Conservation (phyloP, 1,140 invertebrate species). For the Notospermus geniculatus region DNA sequence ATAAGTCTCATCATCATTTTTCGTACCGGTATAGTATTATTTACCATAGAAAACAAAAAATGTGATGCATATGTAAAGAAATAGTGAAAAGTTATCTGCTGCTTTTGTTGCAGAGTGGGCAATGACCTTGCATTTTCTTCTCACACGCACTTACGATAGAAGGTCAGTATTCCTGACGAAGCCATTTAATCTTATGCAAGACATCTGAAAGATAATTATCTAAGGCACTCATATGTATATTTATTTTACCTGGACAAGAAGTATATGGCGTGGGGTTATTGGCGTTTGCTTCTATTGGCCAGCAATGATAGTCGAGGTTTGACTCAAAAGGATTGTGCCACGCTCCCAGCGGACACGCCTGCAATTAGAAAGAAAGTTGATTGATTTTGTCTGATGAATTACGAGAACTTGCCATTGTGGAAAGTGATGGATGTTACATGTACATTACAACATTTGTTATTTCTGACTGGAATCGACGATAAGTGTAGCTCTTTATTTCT, state of each 20-base stretch:
- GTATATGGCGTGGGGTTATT: slow-evolving; percentile 24
- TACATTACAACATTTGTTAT: too few species aligned
- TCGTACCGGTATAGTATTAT: too few species aligned
- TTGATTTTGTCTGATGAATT: too few species aligned
- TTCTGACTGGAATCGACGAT: too few species aligned
- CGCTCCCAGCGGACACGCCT: neutral
- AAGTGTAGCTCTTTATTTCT: too few species aligned
- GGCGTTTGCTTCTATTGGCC: slow-evolving; percentile 31
- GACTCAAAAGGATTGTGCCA: slow-evolving; percentile 5
- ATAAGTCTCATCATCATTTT: too few species aligned
- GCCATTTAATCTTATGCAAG: neutral
- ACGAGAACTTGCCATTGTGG: too few species aligned
- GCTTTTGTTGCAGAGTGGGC: neutral
- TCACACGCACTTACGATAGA: too few species aligned
- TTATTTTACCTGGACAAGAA: slow-evolving; percentile 33
- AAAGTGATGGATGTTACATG: too few species aligned
- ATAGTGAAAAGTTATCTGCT: neutral
- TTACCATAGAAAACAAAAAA: too few species aligned
- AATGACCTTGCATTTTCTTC: neutral
- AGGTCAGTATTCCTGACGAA: neutral
- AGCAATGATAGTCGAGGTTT: slow-evolving; percentile 40
- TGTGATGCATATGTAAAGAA: neutral
- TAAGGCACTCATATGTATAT: neutral
- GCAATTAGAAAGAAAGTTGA: neutral
- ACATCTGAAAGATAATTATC: neutral